phyloP scores from a whole-genome alignment of 2,888 invertebrate genomes.

The Synergus umbraculus region DNA sequence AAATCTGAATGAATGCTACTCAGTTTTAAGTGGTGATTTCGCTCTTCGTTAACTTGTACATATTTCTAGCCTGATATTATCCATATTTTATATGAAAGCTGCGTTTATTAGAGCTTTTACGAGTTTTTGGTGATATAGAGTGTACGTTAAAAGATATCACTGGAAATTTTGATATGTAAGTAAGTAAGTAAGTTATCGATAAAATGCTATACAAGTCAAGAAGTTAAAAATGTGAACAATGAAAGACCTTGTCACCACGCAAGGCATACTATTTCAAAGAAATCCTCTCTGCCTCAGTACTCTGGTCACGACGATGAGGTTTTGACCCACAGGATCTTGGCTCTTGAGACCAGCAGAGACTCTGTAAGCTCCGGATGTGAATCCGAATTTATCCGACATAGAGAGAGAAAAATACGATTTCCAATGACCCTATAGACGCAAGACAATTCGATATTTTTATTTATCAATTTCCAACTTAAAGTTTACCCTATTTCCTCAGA shows the following conservation, averaged over 20 bases:
- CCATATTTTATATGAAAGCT: too few relatives aligned
- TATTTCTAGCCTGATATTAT: too few relatives aligned
- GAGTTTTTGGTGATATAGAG: too few relatives aligned
- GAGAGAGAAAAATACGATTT: constrained; percentile 28
- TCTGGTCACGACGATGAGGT: constrained; percentile 14
- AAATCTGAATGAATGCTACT: too few relatives aligned
- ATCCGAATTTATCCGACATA: constrained; percentile 8
- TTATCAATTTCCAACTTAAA: neutral
- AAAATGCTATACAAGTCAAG: neutral
- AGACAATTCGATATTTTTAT: neutral
- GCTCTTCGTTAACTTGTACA: too few relatives aligned
- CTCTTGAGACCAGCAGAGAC: constrained; percentile 2
- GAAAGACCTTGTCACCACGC: neutral
- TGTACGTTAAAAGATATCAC: too few relatives aligned
- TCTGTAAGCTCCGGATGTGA: constrained; percentile 24
- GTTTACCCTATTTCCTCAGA: neutral
- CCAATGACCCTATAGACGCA: neutral
- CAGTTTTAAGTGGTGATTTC: too few relatives aligned
- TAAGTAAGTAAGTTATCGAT: neutral
- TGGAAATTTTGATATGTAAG: too few relatives aligned
- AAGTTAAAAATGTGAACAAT: neutral
- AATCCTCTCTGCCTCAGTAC: constrained; percentile 2
- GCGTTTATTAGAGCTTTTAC: too few relatives aligned
- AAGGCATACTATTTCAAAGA: constrained; percentile 5
- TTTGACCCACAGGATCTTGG: constrained; percentile 11